Evolutionary conservation across 1,140 invertebrate species (phyloP).

Genomic region (Pseudachorutes palmiensis): DNA sequence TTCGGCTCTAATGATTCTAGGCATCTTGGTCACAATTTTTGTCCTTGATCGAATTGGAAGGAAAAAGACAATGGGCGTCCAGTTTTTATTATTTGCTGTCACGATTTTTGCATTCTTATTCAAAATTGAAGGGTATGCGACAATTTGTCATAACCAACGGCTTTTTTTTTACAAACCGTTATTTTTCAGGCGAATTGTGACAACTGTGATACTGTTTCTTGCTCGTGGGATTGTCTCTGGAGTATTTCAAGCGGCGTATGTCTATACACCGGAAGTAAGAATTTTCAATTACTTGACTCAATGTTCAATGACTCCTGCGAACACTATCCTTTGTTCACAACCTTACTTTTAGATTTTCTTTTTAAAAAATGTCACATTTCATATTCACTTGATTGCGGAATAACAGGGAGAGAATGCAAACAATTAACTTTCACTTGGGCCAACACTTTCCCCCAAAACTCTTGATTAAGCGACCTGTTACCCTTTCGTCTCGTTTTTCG

Average conservation of each 20-base stretch:
- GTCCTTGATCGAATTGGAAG: conserved; percentile 83
- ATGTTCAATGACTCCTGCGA: not conserved
- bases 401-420: too few relatives aligned
- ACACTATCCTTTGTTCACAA: too few relatives aligned
- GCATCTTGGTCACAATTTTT: conserved; percentile 83
- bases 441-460: too few relatives aligned
- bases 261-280: conserved; percentile 84
- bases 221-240: conserved; percentile 86
- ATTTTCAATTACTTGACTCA: not conserved
- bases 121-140: conserved; percentile 62
- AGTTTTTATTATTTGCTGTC: conserved; percentile 76
- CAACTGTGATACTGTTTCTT: conserved; percentile 78
- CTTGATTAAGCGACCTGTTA: too few relatives aligned
- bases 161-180: not conserved
- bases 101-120: conserved; percentile 73
- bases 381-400: too few relatives aligned
- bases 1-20: conserved; percentile 44
- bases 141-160: not conserved
- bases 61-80: conserved; percentile 88
- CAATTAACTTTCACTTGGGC: too few relatives aligned
- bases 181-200: conserved; percentile 57
- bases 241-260: conserved; percentile 88
- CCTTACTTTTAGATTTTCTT: too few relatives aligned
- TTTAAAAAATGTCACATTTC: too few relatives aligned
- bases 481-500: too few relatives aligned